Percentiles rank a stretch among this genome's conserved stretches.
Conservation (phyloP, 1,140 invertebrate species). For the Pectinophora gossypiella region DNA sequence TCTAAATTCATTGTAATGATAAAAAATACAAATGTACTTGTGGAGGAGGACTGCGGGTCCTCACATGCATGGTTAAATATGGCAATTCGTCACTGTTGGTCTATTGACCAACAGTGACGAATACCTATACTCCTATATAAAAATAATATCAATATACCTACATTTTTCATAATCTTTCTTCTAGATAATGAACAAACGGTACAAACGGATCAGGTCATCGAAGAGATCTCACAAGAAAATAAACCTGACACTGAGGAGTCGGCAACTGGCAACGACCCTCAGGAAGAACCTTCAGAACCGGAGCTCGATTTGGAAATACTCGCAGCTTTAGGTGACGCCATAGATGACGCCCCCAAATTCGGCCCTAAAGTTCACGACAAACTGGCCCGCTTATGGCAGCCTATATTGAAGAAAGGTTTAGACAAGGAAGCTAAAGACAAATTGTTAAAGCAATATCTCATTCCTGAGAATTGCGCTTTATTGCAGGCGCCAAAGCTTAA, state of each 20-base stretch:
- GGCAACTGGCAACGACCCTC: background rate
- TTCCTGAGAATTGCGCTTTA: conserved; percentile 20
- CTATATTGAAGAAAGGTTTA: conserved; percentile 20
- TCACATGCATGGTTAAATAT: too few species aligned
- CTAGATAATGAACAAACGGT: background rate
- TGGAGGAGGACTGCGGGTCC: too few species aligned
- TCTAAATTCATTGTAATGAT: conserved; percentile 3
- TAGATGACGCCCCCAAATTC: conserved; percentile 8
- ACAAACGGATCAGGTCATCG: background rate
- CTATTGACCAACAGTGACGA: too few species aligned
- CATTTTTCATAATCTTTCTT: background rate
- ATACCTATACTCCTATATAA: conserved; percentile 5
- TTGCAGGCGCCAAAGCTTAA: conserved; percentile 22
- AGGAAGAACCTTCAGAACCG: background rate
- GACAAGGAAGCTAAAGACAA: conserved; percentile 14
- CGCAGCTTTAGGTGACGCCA: conserved; percentile 15
- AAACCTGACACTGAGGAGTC: background rate
- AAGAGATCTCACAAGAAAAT: background rate
- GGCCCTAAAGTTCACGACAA: conserved; percentile 18
- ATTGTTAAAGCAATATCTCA: conserved; percentile 16
- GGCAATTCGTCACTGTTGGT: too few species aligned
- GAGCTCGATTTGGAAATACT: conserved; percentile 15
- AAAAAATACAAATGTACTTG: too few species aligned
- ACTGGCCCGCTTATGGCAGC: conserved; percentile 7
- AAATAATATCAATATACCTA: conserved; percentile 1